Evolutionary conservation across 1,140 invertebrate genomes (phyloP).

Genomic region (Tetragonula clypearis): DNA sequence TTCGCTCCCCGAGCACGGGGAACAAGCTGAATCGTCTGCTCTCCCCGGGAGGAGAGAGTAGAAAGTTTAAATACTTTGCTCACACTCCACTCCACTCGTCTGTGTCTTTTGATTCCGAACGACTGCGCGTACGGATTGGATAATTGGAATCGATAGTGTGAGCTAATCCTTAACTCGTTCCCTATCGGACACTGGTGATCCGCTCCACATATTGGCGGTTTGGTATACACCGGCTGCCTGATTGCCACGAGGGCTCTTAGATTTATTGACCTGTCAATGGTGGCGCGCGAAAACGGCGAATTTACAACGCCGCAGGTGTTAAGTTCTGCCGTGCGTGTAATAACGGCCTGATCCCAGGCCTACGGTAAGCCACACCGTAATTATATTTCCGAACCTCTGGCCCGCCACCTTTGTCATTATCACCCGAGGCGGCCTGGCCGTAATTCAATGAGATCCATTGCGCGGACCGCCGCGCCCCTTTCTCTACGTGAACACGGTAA

Average conservation of each 20-base stretch:
- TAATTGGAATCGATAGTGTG: conserved; percentile 34
- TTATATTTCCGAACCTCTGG: conserved; percentile 69
- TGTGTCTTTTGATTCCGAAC: not conserved
- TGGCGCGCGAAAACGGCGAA: conserved; percentile 74
- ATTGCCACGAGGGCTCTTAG: conserved; percentile 70
- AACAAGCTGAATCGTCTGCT: not conserved
- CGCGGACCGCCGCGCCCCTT: conserved; percentile 31
- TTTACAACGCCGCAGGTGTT: conserved; percentile 78
- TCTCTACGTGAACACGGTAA: conserved; percentile 25
- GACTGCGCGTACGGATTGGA: not conserved
- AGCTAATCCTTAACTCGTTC: conserved; percentile 60
- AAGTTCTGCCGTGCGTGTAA: conserved; percentile 72
- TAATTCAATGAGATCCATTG: conserved; percentile 66
- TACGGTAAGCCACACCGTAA: conserved; percentile 74
- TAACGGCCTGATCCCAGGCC: conserved; percentile 65
- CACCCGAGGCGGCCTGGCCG: conserved; percentile 57
- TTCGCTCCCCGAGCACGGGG: not conserved
- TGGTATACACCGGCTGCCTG: conserved; percentile 63
- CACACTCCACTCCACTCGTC: no score
- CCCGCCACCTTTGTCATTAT: conserved; percentile 71
- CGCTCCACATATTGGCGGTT: conserved; percentile 65
- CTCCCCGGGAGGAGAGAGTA: not conserved
- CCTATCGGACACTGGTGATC: conserved; percentile 62
- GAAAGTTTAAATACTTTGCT: not conserved
- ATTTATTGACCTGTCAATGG: conserved; percentile 79